Conservation (phyloP, 2,113 vertebrate genomes). For the Hydrochoerus hydrochaeris region DNA sequence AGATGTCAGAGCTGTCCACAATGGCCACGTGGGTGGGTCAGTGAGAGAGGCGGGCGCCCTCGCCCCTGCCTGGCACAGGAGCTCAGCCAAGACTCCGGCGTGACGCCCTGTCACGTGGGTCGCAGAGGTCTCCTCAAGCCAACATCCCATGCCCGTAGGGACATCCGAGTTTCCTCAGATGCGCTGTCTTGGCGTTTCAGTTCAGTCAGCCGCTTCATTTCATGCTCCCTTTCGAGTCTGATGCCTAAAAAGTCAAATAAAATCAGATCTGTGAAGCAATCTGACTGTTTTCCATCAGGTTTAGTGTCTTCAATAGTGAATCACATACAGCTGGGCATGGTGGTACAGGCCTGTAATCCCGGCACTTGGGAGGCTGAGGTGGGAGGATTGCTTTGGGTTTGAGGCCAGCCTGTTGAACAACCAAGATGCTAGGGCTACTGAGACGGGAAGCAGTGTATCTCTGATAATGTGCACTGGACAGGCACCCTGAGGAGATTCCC, state of each 20-base stretch:
- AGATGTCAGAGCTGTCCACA: not conserved
- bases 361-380: not conserved
- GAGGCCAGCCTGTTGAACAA: not conserved
- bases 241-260: conserved; percentile 54
- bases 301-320: not conserved
- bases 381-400: not conserved
- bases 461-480: not conserved
- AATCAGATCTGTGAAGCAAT: conserved; percentile 46
- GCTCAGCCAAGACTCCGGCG: not conserved
- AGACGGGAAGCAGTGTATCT: not conserved
- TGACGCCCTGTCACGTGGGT: not conserved
- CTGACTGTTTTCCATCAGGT: not conserved
- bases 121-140: conserved; percentile 70
- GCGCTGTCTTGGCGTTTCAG: conserved; percentile 10
- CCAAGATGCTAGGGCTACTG: not conserved
- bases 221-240: conserved; percentile 66
- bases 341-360: not conserved
- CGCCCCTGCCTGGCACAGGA: not conserved
- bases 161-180: not conserved
- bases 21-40: too few species aligned
- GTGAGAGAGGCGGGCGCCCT: not conserved
- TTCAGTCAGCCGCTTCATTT: conserved; percentile 62
- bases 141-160: not conserved
- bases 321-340: not conserved
- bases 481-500: not conserved